Evolutionary conservation across 2,113 vertebrate genomes (phyloP).

Genomic region (Hypocryptadius cinnamomeus): DNA sequence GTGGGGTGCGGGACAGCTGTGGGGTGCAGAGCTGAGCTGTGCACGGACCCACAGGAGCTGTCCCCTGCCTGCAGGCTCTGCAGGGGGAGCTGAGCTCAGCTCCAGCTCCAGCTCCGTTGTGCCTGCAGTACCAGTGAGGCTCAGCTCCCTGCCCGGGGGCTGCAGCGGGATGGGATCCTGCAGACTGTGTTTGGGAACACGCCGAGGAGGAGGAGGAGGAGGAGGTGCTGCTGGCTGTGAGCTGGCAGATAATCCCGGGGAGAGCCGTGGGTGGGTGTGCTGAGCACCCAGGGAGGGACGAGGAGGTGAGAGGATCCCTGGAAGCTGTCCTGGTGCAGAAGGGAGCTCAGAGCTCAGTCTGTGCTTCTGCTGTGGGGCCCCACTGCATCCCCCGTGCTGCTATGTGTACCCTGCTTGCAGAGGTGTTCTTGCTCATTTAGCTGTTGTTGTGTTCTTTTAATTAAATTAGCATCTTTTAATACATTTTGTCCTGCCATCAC

Average conservation of each 20-base stretch:
- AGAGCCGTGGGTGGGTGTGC: not conserved
- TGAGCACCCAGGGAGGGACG: not conserved
- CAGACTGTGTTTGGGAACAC: not conserved
- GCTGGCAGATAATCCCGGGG: not conserved
- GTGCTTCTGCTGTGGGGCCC: fast-evolving
- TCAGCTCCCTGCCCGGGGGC: not conserved
- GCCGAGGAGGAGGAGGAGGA: not conserved
- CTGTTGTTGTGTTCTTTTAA: not conserved
- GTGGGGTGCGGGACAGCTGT: not conserved
- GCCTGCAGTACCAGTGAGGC: not conserved
- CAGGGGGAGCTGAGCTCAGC: fast-evolving
- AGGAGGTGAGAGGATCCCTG: not conserved
- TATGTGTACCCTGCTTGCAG: fast-evolving
- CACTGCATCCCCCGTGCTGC: not conserved
- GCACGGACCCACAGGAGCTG: not conserved
- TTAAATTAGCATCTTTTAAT: conserved; percentile 26
- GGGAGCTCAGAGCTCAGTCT: not conserved
- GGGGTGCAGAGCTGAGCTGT: not conserved
- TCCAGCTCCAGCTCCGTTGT: fast-evolving
- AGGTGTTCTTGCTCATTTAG: not conserved
- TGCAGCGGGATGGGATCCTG: not conserved
- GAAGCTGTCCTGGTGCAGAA: fast-evolving
- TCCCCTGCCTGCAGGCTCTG: not conserved
- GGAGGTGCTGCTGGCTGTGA: not conserved
- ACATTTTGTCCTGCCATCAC: not conserved